Percentiles rank a stretch among this genome's conserved stretches.
Evolutionary conservation across 1,140 invertebrate species (phyloP).

Genomic region (Limonius californicus): DNA sequence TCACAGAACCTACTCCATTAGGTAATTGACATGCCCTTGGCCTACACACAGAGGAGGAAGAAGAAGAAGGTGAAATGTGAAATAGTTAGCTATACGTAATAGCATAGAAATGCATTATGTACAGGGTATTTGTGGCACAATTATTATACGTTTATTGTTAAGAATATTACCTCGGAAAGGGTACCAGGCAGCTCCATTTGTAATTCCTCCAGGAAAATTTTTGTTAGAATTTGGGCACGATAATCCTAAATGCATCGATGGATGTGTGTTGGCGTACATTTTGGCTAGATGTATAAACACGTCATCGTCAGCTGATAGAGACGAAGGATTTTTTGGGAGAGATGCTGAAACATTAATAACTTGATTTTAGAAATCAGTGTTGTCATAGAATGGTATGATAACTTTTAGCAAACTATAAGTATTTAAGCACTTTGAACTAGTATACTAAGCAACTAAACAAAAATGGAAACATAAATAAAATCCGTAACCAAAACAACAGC

Average conservation of each 20-base stretch:
- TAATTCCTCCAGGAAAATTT: slow-evolving; percentile 54
- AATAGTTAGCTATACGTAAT: slow-evolving; percentile 16
- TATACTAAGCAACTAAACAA: too few species aligned
- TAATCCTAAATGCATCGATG: slow-evolving; percentile 49
- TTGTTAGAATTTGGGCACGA: slow-evolving; percentile 44
- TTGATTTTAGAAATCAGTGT: too few species aligned
- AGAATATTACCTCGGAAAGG: slow-evolving; percentile 50
- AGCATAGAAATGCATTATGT: background rate
- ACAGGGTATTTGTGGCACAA: background rate
- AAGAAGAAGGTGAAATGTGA: too few species aligned
- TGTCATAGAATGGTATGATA: too few species aligned
- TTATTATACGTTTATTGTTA: background rate
- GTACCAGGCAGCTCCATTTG: slow-evolving; percentile 61
- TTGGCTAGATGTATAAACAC: slow-evolving; percentile 61
- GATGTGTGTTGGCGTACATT: slow-evolving; percentile 57
- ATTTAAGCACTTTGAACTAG: too few species aligned
- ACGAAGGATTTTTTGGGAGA: slow-evolving; percentile 26
- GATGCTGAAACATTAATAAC: slow-evolving; percentile 20
- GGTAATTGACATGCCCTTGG: too few species aligned
- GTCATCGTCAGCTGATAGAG: slow-evolving; percentile 63
- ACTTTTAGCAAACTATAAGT: too few species aligned
- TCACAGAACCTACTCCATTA: too few species aligned
- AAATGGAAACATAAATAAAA: background rate
- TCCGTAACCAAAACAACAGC: background rate
- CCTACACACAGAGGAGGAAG: too few species aligned